Conservation (phyloP, 2,113 vertebrate genomes). For the Oncorhynchus nerka region DNA sequence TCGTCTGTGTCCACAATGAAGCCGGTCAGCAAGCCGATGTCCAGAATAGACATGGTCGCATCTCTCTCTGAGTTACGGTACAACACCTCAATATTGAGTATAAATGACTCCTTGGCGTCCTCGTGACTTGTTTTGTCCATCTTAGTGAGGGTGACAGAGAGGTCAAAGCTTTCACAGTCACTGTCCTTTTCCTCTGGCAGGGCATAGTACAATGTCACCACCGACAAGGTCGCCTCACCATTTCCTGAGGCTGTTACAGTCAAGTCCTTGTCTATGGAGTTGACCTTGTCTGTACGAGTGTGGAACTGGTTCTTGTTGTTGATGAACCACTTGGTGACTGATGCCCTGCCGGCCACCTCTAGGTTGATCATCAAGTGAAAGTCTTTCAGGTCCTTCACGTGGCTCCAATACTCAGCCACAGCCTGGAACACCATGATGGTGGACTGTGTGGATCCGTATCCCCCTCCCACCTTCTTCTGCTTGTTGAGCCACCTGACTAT, state of each 20-base stretch:
- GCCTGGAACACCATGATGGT: constrained; percentile 90
- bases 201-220: constrained; percentile 80
- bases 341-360: not conserved
- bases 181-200: constrained; percentile 53
- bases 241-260: constrained; percentile 71
- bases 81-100: constrained; percentile 23
- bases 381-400: accelerated
- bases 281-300: constrained; percentile 74
- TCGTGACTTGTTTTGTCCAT: too few relatives aligned
- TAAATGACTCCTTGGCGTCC: too few relatives aligned
- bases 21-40: constrained; percentile 74
- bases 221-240: constrained; percentile 73
- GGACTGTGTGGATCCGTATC: constrained; percentile 87
- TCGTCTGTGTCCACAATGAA: constrained; percentile 65
- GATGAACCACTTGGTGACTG: constrained; percentile 41
- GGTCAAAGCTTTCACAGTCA: constrained; percentile 76
- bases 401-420: constrained; percentile 77
- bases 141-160: constrained; percentile 39
- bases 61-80: constrained; percentile 37
- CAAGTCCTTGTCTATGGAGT: constrained; percentile 70
- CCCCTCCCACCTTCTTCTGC: constrained; percentile 75
- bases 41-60: constrained; percentile 75
- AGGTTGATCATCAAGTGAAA: not conserved
- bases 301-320: constrained; percentile 42
- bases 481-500: constrained; percentile 79